Evolutionary conservation across 2,113 vertebrate species (phyloP), one percentile per base, ranked within the genome.

Genomic region (Perca schrenkii): DNA sequence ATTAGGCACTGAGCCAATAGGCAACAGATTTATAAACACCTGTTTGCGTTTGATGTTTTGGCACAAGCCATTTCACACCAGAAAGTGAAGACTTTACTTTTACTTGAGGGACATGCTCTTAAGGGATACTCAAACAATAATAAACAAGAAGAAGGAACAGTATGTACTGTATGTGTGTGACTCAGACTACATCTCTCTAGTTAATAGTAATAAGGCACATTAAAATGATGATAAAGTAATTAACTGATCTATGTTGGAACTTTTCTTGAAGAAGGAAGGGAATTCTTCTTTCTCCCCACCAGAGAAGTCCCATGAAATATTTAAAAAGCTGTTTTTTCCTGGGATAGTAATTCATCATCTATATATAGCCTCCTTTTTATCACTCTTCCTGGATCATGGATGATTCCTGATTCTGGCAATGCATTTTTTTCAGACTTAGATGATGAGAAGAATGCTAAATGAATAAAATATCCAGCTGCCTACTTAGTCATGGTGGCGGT

Each of bases 291-390:
- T 67, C 57, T 83, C 72, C 34, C 12, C 47, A 47, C 53, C 81
- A 88, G 75, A 88, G 74, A 90, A 82, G 84, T 79, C 67, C 70
- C 69, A 91, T 93, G 63, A 94, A 94, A 91, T 91, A 93, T 93
- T 94, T 68, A 93, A 79, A 88, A 86, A 88, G 79, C 88, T 71
- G 86, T 90, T 93, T 89, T 92, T 90, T 84, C 66, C 43, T 75
- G 25, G 70, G 79, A 92, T 80, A 84, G 78, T 82, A 73, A 90
- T 91, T 88, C 72, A 73, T 92, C 78, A 88, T 91, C 94, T 94
- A 93, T 93, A 93, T 93, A 90, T 95, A 94, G 89, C 80, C 52
- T 79, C 61, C 77, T 88, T 88, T 92, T 91, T 88, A 93, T 88
- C 89, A 92, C 79, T 89, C 81, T 84, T 87, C 79, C 78, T 64